Conservation (phyloP, 2,888 invertebrate genomes). For the Helobdella robusta region DNA sequence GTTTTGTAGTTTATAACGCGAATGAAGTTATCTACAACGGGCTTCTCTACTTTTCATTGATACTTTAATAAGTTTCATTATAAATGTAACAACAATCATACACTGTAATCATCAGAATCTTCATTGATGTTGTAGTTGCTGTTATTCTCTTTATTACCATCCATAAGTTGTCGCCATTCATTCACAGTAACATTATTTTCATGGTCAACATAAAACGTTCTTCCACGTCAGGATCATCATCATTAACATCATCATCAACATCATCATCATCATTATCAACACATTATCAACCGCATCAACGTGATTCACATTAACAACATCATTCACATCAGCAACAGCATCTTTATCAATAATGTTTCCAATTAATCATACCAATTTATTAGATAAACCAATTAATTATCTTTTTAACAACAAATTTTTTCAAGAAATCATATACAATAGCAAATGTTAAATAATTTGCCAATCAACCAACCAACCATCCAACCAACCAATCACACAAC, state of each 20-base stretch:
- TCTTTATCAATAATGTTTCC: neutral
- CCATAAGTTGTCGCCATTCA: neutral
- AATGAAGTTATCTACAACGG: too few species aligned
- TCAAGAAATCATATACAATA: too few species aligned
- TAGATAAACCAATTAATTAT: too few species aligned
- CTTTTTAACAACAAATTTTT: too few species aligned
- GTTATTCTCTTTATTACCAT: neutral
- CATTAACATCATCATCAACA: neutral
- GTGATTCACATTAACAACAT: neutral
- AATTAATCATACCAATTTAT: too few species aligned
- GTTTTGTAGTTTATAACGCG: too few species aligned
- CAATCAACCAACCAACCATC: too few species aligned
- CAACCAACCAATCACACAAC: too few species aligned
- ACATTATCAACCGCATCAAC: neutral
- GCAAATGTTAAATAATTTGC: too few species aligned
- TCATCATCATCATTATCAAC: neutral
- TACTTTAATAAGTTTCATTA: too few species aligned
- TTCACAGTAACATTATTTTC: neutral
- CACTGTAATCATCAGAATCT: conserved; percentile 13
- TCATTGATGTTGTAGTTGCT: conserved; percentile 8
- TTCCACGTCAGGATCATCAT: neutral
- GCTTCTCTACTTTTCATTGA: too few species aligned
- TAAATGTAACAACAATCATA: too few species aligned
- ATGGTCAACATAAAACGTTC: neutral
- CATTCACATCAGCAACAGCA: neutral